Evolutionary conservation across 1,140 invertebrate species (phyloP).

Genomic region (Tenebrio molitor): DNA sequence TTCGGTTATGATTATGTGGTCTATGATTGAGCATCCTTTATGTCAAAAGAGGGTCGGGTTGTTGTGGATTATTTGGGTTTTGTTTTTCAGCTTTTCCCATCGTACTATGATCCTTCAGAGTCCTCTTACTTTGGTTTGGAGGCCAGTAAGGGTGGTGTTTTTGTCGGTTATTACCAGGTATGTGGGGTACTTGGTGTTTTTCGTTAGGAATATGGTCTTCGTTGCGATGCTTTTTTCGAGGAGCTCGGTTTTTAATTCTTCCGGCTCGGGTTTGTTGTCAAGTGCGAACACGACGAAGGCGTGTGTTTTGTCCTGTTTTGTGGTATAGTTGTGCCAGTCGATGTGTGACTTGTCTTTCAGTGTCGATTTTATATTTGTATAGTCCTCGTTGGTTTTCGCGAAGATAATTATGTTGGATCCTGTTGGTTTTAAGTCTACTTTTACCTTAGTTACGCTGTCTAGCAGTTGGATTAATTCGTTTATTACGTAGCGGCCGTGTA

Average conservation of each 20-base stretch:
- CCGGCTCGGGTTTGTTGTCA: not conserved
- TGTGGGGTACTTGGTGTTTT: not conserved
- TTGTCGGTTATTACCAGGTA: slow-evolving; percentile 17
- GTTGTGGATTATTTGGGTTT: no score
- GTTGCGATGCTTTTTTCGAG: not conserved
- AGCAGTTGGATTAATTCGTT: no score
- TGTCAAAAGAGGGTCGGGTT: no score
- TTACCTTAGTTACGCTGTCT: no score
- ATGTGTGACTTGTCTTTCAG: no score
- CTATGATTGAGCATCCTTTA: no score
- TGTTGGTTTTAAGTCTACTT: no score
- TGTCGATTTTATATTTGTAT: no score
- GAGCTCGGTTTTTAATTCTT: slow-evolving; percentile 4
- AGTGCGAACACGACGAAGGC: slow-evolving; percentile 16
- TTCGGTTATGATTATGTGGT: no score
- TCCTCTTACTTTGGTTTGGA: not conserved
- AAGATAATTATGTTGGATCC: no score
- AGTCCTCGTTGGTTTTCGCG: no score
- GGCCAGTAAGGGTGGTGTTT: not conserved
- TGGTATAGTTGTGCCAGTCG: slow-evolving; percentile 32
- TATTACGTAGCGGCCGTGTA: no score
- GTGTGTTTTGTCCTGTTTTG: slow-evolving; percentile 13
- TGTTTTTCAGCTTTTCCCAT: not conserved
- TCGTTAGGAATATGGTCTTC: not conserved
- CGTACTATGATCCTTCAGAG: not conserved